These are phyloP conservation scores for Epistrophe grossulariae DNA, from an alignment of 2,888 invertebrate genomes.

Conservation along the genomic window DNA sequence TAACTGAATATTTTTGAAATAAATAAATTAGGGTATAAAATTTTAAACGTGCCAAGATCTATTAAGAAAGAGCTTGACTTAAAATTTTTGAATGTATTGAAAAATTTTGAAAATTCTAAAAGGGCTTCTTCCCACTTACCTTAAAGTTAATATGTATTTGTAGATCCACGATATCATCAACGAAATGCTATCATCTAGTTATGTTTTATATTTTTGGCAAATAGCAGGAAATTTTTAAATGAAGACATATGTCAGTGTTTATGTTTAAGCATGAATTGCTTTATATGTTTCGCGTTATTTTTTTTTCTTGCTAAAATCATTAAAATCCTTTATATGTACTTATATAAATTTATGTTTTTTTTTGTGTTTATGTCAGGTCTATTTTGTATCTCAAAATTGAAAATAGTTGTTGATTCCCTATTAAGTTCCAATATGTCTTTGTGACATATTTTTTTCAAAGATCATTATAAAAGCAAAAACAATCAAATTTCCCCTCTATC, in stretches of 20 bases:
- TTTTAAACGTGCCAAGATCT: too few relatives aligned
- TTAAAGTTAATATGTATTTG: slow-evolving; percentile 59
- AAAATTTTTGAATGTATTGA: too few relatives aligned
- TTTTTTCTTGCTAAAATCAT: slow-evolving; percentile 53
- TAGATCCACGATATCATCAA: slow-evolving; percentile 64
- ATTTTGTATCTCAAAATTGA: slow-evolving; percentile 58
- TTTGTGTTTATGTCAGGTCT: slow-evolving; percentile 40
- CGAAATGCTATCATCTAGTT: slow-evolving; percentile 66
- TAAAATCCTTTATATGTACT: slow-evolving; percentile 44
- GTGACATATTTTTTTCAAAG: slow-evolving; percentile 40
- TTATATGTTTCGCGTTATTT: slow-evolving; percentile 31
- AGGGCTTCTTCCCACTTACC: slow-evolving; percentile 39
- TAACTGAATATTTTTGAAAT: too few relatives aligned
- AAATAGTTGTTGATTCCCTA: slow-evolving; percentile 66
- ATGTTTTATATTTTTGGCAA: slow-evolving; percentile 67
- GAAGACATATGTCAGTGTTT: slow-evolving; percentile 49
- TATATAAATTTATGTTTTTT: slow-evolving; percentile 10
- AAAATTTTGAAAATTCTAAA: too few relatives aligned
- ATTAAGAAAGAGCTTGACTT: too few relatives aligned
- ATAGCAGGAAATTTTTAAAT: slow-evolving; percentile 69
- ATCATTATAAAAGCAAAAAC: slow-evolving; percentile 28
- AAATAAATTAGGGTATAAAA: too few relatives aligned
- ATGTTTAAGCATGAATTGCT: slow-evolving; percentile 33
- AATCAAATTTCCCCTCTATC: slow-evolving; percentile 16
- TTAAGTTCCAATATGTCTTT: slow-evolving; percentile 53